Evolutionary conservation across 2,113 vertebrate species (phyloP), one percentile per base, ranked within the genome.

Genomic region (Microcebus griseorufus): DNA sequence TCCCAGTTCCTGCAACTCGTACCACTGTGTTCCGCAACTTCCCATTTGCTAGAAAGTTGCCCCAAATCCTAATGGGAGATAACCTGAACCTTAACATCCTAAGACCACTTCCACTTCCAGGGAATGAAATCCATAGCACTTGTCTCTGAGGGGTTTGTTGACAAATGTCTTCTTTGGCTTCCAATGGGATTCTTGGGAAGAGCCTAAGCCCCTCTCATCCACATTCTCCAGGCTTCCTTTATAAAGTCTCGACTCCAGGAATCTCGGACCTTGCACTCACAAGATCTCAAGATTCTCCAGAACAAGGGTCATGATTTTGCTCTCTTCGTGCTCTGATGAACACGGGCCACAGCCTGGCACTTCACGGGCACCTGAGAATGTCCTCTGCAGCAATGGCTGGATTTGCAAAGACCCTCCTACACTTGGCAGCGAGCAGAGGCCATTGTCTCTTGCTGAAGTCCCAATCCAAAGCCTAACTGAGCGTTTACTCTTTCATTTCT

Each of bases 331-430:
- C 27, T 23, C 12, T 14, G 23, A 17, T 18, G 20, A 60, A 23
- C n/a, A 39, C 1, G 13, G 78, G 29, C 70, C 16, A 7, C 14
- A 32, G 76, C 60, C 17, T 42, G 18, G 84, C 53, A 58, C 12
- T 14, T 25, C 7, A n/a, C 4, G 25, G 48, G 53, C 6, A 16
- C 37, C 62, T 4, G 9, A 32, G 70, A 42, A 76, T 4, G 65
- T 29, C 22, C 6, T 1, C 39, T 70, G 37, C 1, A 3, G 3
- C 18, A 27, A 29, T 17, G 4, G 53, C 14, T 3, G 29, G 17
- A 22, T 2, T 6, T 8, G 32, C 7, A 3, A 16, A 0, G 39
- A 16, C 3, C 39, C 42, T 14, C 0, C 0, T 0, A 55, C 32
- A 18, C 18, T 29, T 27, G 62, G 51, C 23, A 11, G 39, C 1